These are phyloP conservation scores for Equus quagga DNA, from an alignment of 2,113 vertebrate species.

Conservation along the genomic window DNA sequence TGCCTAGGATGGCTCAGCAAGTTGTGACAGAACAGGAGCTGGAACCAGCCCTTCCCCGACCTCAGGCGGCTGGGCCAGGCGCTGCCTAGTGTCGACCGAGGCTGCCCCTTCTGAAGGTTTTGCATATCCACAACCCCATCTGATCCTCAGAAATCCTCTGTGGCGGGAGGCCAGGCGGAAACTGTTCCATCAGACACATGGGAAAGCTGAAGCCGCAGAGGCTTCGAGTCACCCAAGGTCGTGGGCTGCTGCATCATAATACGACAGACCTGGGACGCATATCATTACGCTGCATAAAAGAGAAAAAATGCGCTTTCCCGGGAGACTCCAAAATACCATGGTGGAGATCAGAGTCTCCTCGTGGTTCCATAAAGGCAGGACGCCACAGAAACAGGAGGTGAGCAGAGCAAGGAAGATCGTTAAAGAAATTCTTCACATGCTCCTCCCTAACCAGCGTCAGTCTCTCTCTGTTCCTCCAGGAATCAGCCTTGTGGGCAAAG, in stretches of 20 bases:
- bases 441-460: background rate
- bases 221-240: background rate
- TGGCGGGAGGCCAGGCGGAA: background rate
- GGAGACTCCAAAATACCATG: background rate
- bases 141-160: background rate
- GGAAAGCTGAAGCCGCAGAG: background rate
- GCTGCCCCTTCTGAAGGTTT: background rate
- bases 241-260: rapidly evolving
- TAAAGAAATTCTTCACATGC: background rate
- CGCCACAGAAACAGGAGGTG: background rate
- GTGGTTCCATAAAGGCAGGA: background rate
- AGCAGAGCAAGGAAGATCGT: background rate
- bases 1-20: background rate
- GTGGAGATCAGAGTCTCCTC: background rate
- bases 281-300: background rate
- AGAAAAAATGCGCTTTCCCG: background rate
- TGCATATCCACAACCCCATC: background rate
- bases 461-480: background rate
- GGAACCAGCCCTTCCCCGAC: background rate
- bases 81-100: background rate
- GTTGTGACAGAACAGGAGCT: background rate
- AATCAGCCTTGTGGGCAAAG: background rate
- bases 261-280: background rate
- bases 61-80: background rate
- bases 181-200: rapidly evolving